These are phyloP conservation scores for Eudiplozoon nipponicum DNA, from an alignment of 2,888 invertebrate species.

Conservation along the genomic window DNA sequence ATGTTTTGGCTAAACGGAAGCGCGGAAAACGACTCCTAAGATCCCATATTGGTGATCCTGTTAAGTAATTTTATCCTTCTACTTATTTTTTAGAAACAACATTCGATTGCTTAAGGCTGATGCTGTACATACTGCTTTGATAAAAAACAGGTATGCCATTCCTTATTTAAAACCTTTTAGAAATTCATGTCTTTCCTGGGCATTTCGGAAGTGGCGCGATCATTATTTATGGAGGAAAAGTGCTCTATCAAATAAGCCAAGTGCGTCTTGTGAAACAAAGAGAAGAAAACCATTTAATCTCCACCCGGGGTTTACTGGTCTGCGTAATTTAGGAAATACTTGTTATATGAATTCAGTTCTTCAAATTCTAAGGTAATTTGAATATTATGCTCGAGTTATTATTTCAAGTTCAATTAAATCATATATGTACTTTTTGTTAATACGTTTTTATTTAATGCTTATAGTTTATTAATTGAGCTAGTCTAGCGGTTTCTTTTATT, in stretches of 20 bases:
- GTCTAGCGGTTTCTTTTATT: too few species aligned
- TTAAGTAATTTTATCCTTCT: neutral
- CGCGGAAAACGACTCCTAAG: conserved; percentile 20
- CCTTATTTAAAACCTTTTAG: neutral
- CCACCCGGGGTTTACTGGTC: conserved; percentile 26
- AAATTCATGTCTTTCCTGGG: conserved; percentile 3
- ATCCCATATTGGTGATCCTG: conserved; percentile 18
- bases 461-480: too few species aligned
- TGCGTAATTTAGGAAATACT: conserved; percentile 27
- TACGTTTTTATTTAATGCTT: too few species aligned
- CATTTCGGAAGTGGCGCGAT: conserved; percentile 4
- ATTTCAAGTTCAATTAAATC: too few species aligned
- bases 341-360: conserved; percentile 27
- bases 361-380: conserved; percentile 24
- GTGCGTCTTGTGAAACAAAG: too few species aligned
- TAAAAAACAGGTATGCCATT: conserved; percentile 4
- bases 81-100: neutral
- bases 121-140: conserved; percentile 4
- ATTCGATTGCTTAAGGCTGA: conserved; percentile 5
- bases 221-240: too few species aligned
- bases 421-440: too few species aligned
- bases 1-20: conserved; percentile 19
- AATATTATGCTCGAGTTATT: too few species aligned
- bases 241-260: too few species aligned
- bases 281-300: too few species aligned